Percentiles rank a stretch among this genome's conserved stretches.
Conservation (phyloP, 2,888 invertebrate genomes). For the Ischnura elegans region DNA sequence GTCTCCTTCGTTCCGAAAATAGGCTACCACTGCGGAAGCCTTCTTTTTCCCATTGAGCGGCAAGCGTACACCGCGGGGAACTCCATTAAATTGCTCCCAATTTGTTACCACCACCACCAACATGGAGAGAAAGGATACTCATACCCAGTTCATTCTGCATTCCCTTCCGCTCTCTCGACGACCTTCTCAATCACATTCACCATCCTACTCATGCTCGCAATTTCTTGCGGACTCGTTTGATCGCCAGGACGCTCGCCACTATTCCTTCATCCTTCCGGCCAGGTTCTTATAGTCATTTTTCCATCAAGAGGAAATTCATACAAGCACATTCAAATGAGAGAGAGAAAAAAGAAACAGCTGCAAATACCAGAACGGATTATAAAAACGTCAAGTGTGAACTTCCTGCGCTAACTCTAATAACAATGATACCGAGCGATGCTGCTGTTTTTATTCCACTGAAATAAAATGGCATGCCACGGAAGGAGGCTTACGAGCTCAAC, state of each 20-base stretch:
- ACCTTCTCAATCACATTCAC: neutral
- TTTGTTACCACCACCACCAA: constrained; percentile 52
- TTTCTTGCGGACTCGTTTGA: constrained; percentile 33
- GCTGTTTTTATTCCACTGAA: neutral
- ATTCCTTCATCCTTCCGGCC: constrained; percentile 11
- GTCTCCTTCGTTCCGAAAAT: neutral
- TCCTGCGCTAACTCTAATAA: neutral
- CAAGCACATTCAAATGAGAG: neutral
- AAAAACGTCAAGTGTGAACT: neutral
- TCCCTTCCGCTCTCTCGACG: neutral
- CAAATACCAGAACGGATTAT: neutral
- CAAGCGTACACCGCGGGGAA: constrained; percentile 3
- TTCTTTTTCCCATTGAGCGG: neutral
- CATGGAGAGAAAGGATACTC: constrained; percentile 47
- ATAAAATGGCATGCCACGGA: neutral
- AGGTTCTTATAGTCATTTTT: constrained; percentile 24
- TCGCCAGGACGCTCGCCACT: constrained; percentile 33
- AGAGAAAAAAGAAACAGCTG: neutral
- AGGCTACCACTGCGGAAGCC: neutral
- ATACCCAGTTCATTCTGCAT: neutral
- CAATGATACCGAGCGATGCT: neutral
- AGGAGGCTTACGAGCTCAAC: neutral
- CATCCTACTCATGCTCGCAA: neutral
- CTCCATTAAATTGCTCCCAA: constrained; percentile 55
- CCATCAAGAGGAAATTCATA: neutral